Percentiles rank a stretch among this genome's conserved stretches.
These are phyloP conservation scores for Zoroaster sp. DNA, from an alignment of 53 echinoderm and acorn worm species.

Conservation along the genomic window DNA sequence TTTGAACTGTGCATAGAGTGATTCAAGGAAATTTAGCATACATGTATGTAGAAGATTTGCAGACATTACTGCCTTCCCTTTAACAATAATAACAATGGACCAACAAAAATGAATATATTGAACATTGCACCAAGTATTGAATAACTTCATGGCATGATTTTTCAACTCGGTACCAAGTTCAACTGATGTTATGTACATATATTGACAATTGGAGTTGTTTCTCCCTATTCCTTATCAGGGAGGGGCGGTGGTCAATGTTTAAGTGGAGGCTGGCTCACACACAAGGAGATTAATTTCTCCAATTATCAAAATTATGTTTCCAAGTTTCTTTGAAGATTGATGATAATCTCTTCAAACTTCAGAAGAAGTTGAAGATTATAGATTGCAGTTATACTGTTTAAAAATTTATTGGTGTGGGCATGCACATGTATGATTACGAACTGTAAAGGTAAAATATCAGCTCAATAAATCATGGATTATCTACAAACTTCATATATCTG, in stretches of 20 bases:
- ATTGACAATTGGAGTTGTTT: background rate
- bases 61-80: too few relatives aligned
- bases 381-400: too few relatives aligned
- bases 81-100: background rate
- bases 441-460: too few relatives aligned
- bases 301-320: background rate
- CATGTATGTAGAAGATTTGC: too few relatives aligned
- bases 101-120: background rate
- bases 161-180: background rate
- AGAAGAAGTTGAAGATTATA: too few relatives aligned
- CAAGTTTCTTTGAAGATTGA: background rate
- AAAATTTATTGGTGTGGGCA: too few relatives aligned
- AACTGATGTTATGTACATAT: background rate
- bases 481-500: too few relatives aligned
- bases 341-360: background rate
- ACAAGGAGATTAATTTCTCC: background rate
- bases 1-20: too few relatives aligned
- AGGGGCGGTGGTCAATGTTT: conserved; percentile 10
- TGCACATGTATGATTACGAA: too few relatives aligned
- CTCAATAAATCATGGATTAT: too few relatives aligned
- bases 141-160: background rate
- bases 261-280: conserved; percentile 31
- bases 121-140: background rate
- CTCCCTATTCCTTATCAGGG: background rate
- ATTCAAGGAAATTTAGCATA: too few relatives aligned